Evolutionary conservation across 2,888 invertebrate genomes (phyloP).

Genomic region (Pardosa pseudoannulata): DNA sequence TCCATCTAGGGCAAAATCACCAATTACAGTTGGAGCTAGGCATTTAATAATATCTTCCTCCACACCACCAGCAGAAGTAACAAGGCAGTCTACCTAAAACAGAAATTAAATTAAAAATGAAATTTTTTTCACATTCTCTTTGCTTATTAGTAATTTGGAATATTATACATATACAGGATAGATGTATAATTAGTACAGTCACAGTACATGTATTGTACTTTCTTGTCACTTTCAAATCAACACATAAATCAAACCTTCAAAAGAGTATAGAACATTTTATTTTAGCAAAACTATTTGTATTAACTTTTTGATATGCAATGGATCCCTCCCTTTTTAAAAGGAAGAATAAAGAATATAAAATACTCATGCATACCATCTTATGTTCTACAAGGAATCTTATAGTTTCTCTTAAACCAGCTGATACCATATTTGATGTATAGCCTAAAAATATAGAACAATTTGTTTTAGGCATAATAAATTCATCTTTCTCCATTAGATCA

Average conservation of each 20-base stretch:
- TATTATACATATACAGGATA: no score
- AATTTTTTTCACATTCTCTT: no score
- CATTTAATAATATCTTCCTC: slow-evolving; percentile 99
- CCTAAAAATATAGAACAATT: slow-evolving; percentile 96
- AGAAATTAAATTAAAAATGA: not conserved
- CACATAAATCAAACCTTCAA: no score
- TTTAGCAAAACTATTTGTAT: no score
- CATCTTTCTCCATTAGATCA: slow-evolving; percentile 84
- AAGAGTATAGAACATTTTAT: no score
- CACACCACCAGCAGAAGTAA: slow-evolving; percentile 97
- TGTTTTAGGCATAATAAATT: slow-evolving; percentile 82
- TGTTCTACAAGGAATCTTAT: slow-evolving; percentile 91
- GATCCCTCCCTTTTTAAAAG: no score
- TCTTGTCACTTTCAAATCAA: no score
- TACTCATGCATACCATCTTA: slow-evolving; percentile 81
- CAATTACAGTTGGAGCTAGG: slow-evolving; percentile 93
- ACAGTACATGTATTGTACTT: no score
- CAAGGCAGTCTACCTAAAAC: slow-evolving; percentile 91
- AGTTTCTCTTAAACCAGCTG: slow-evolving; percentile 94
- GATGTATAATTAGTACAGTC: no score
- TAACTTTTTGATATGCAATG: no score
- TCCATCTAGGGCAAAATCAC: slow-evolving; percentile 91
- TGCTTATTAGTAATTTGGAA: no score
- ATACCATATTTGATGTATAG: slow-evolving; percentile 97
- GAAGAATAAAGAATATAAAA: no score